Evolutionary conservation across 2,888 invertebrate species (phyloP).

Genomic region (Brassicogethes aeneus): DNA sequence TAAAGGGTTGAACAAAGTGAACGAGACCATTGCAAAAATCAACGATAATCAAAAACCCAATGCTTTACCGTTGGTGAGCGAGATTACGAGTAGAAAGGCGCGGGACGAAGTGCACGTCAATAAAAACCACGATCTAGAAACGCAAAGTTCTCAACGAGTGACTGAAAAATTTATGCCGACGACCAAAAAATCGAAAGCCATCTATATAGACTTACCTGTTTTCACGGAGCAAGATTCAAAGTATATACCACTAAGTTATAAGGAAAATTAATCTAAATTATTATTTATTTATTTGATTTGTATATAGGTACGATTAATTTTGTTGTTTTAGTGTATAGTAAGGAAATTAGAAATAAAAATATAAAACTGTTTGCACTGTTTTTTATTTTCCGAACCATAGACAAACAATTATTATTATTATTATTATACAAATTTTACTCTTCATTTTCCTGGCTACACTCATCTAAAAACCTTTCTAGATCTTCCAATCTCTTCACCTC

Average conservation of each 20-base stretch:
- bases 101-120: constrained; percentile 21
- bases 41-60: constrained; percentile 6
- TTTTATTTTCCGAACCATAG: too few relatives aligned
- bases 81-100: constrained; percentile 14
- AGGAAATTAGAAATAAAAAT: too few relatives aligned
- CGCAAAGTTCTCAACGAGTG: too few relatives aligned
- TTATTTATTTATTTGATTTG: constrained; percentile 10
- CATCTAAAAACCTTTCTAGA: constrained; percentile 40
- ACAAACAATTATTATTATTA: too few relatives aligned
- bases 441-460: too few relatives aligned
- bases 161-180: constrained; percentile 13
- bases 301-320: constrained; percentile 10
- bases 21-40: constrained; percentile 7
- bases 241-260: constrained; percentile 33
- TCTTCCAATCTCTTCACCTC: constrained; percentile 40
- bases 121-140: constrained; percentile 14
- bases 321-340: constrained; percentile 9
- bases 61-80: background rate
- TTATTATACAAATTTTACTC: too few relatives aligned
- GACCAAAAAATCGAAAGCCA: constrained; percentile 24
- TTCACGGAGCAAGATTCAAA: constrained; percentile 28
- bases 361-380: too few relatives aligned
- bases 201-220: constrained; percentile 38
- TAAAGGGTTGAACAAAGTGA: constrained; percentile 5
- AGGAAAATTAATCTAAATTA: constrained; percentile 9